phyloP scores from a whole-genome alignment of 1,140 invertebrate species.

The Zaprionus vittiger region DNA sequence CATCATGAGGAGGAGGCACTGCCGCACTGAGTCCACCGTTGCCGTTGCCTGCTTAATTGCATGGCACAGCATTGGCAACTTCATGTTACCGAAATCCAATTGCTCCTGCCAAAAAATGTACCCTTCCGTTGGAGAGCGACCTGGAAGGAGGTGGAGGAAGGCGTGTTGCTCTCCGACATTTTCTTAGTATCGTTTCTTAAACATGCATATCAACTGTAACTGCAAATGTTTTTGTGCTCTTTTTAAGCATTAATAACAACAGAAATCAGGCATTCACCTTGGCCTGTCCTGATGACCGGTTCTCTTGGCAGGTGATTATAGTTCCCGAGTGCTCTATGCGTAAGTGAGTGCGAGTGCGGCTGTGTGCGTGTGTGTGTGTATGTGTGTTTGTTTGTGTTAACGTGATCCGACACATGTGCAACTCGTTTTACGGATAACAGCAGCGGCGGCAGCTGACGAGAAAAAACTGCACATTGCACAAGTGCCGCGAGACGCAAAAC shows the following conservation, averaged over 20 bases:
- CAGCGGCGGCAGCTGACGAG: slow-evolving; percentile 3
- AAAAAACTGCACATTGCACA: slow-evolving; percentile 39
- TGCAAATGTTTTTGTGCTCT: slow-evolving; percentile 10
- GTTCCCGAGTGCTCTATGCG: background rate
- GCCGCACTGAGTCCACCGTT: background rate
- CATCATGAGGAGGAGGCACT: background rate
- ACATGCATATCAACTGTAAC: slow-evolving; percentile 30
- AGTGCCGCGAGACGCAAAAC: slow-evolving; percentile 62
- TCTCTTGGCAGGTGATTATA: slow-evolving; percentile 32
- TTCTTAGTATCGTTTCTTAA: slow-evolving; percentile 58
- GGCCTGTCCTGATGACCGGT: slow-evolving; percentile 7
- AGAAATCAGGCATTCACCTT: slow-evolving; percentile 9
- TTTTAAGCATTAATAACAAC: slow-evolving; percentile 33
- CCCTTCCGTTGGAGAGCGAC: background rate
- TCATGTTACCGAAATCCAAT: slow-evolving; percentile 63
- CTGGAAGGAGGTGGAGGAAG: background rate
- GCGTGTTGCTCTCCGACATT: slow-evolving; percentile 16
- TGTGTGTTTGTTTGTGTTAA: slow-evolving; percentile 34
- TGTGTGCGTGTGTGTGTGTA: slow-evolving; percentile 4
- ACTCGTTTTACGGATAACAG: slow-evolving; percentile 47
- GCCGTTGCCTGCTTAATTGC: slow-evolving; percentile 72
- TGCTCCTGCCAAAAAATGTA: slow-evolving; percentile 49
- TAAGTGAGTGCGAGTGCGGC: background rate
- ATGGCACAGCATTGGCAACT: slow-evolving; percentile 71
- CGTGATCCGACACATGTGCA: slow-evolving; percentile 46